Evolutionary conservation across 2,888 invertebrate species (phyloP), one percentile per base, ranked within the genome.

Genomic region (Chrysodeixis includens): DNA sequence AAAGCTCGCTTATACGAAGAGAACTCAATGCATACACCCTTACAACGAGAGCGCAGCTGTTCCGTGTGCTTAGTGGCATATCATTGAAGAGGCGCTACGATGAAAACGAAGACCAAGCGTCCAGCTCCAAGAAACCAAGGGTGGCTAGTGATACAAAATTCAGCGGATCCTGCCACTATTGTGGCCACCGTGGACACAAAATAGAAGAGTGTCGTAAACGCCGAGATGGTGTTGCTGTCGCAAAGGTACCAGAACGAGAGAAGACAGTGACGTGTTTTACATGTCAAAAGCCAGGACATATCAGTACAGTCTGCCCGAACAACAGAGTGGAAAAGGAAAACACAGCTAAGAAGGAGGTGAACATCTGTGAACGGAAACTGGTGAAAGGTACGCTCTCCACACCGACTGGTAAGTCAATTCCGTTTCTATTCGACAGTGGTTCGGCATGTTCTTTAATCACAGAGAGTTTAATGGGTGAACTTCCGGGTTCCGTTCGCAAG

Each of bases 351-450:
- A 71, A 75, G 30, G 71, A 71, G 0, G 66, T 75, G 2, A 20
- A 75, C 7, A 22, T 53, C 2, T 68, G 72, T 46, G 70, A 59
- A 9, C 64, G 18, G 0, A 30, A 32, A 0, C 14, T 32, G 0
- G 40, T 67, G n/a, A 64, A 53, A 7, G 16, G 35, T 10, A 53
- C 12, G 18, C 18, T 69, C 58, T 1, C 0, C 0, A 69, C 57
- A 52, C 61, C 64, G 40, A 44, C 61, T 30, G 69, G 69, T 69
- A 62, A 69, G 69, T 0, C 5, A 0, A 3, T 61, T 55, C 26
- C 56, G 3, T 69, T 69, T 61, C 30, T 64, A 0, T 69, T 69
- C 22, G 64, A 64, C 52, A 61, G 61, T 55, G 66, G 62, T 5
- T 62, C 62, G 0, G 12, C 58, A n/a, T 66, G 62, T 16, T 62